Percentiles rank a stretch among this genome's conserved stretches.
Evolutionary conservation across 2,113 vertebrate genomes (phyloP).

Genomic region (Rhombomys opimus): DNA sequence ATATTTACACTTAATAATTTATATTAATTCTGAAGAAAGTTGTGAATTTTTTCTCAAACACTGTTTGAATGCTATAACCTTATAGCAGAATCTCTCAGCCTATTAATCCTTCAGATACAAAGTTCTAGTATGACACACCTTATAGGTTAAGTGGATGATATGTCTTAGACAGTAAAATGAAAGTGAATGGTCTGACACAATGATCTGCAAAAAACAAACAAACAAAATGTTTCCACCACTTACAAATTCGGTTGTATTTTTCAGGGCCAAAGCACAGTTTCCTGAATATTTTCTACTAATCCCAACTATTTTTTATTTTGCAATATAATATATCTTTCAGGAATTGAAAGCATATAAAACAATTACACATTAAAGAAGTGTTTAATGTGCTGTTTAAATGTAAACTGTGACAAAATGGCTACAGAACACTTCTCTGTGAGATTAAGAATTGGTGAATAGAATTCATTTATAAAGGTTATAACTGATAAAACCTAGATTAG

Average conservation of each 20-base stretch:
- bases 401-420: neutral
- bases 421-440: neutral
- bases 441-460: neutral
- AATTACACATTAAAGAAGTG: neutral
- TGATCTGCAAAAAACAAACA: neutral
- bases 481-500: neutral
- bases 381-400: neutral
- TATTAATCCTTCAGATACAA: neutral
- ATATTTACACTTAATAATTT: neutral
- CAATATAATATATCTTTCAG: neutral
- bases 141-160: neutral
- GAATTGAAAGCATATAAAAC: neutral
- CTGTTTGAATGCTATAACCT: neutral
- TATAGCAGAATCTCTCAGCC: neutral
- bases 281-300: neutral
- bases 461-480: neutral
- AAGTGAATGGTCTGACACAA: neutral
- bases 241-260: conserved; percentile 33
- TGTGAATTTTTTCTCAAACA: neutral
- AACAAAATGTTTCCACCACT: neutral
- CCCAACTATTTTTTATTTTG: neutral
- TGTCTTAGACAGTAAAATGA: neutral
- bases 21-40: neutral
- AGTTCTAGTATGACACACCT: neutral
- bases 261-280: neutral